These are phyloP conservation scores for Sipunculus nudus DNA, from an alignment of 2,888 invertebrate genomes.

Conservation along the genomic window DNA sequence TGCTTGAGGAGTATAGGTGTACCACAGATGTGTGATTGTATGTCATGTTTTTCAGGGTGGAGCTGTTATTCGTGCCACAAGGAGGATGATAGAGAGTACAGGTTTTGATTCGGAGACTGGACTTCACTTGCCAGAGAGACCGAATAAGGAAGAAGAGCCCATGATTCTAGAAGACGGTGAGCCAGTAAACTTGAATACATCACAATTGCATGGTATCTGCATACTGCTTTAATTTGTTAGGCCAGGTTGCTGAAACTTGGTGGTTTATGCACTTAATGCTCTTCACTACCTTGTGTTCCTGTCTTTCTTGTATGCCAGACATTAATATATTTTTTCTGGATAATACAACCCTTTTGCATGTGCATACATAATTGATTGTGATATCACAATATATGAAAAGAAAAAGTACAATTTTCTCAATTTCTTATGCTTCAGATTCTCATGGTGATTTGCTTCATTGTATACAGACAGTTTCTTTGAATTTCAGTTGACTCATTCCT, in stretches of 20 bases:
- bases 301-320: too few species aligned
- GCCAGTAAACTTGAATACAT: too few species aligned
- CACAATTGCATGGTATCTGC: background rate
- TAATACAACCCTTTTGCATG: too few species aligned
- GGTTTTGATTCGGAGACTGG: constrained; percentile 71
- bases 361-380: too few species aligned
- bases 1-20: too few species aligned
- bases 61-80: constrained; percentile 80
- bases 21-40: background rate
- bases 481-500: constrained; percentile 64
- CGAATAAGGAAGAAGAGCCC: constrained; percentile 52
- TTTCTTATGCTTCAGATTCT: background rate
- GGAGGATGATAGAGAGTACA: constrained; percentile 76
- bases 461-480: too few species aligned
- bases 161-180: constrained; percentile 58
- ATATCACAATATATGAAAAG: too few species aligned
- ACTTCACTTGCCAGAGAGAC: constrained; percentile 51
- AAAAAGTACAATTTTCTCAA: constrained; percentile 1
- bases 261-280: too few species aligned
- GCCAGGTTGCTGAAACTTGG: too few species aligned
- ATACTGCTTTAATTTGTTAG: too few species aligned
- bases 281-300: too few species aligned
- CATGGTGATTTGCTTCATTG: background rate
- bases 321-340: too few species aligned
- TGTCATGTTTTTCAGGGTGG: constrained; percentile 72